phyloP scores from a whole-genome alignment of 2,797 vertebrate genomes.

The Enteromius trimaculatus region DNA sequence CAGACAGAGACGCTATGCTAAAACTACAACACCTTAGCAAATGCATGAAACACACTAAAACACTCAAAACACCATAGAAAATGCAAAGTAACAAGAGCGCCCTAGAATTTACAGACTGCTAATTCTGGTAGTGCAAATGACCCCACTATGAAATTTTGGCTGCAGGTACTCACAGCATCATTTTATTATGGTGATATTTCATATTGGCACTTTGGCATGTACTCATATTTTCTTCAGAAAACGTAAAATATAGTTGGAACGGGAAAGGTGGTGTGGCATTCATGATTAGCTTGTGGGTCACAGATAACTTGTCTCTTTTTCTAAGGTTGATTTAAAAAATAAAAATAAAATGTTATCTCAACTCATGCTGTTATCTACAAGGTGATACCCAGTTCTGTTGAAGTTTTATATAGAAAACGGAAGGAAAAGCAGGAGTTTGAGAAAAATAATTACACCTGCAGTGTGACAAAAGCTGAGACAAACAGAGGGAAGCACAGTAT shows the following conservation, averaged over 20 bases:
- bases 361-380: slow-evolving; percentile 59
- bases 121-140: neutral
- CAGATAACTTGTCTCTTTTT: slow-evolving; percentile 71
- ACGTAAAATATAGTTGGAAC: slow-evolving; percentile 20
- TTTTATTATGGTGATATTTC: neutral
- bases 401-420: slow-evolving; percentile 66
- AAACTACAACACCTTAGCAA: neutral
- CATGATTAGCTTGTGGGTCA: slow-evolving; percentile 66
- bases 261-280: slow-evolving; percentile 57
- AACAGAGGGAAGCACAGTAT: slow-evolving; percentile 52
- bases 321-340: slow-evolving; percentile 19
- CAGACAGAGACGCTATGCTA: neutral
- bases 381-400: slow-evolving; percentile 60
- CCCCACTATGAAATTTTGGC: neutral
- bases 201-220: neutral
- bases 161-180: neutral
- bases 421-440: slow-evolving; percentile 58
- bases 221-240: neutral
- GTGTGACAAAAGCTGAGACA: slow-evolving; percentile 33
- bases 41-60: neutral
- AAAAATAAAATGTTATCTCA: slow-evolving; percentile 9
- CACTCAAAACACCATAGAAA: neutral
- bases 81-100: neutral
- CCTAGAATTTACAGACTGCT: neutral
- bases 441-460: slow-evolving; percentile 61